phyloP scores from a whole-genome alignment of 2,113 vertebrate species.

The Scytalopus superciliaris region DNA sequence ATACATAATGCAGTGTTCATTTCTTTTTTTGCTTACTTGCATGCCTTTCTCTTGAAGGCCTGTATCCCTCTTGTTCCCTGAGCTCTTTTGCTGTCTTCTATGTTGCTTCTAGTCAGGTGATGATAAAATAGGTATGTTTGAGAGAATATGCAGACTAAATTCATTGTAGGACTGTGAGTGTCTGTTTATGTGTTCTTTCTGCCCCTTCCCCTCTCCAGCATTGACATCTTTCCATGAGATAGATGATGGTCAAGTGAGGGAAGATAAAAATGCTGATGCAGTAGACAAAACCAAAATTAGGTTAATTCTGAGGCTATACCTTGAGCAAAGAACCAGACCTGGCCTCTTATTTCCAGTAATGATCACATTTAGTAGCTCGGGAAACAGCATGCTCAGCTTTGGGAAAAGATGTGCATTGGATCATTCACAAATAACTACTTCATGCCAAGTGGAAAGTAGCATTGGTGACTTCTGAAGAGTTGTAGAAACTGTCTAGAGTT shows the following conservation, averaged over 20 bases:
- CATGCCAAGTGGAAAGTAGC: fast-evolving
- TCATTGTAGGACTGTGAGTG: neutral
- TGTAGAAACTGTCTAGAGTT: neutral
- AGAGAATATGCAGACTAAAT: neutral
- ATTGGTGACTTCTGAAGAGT: neutral
- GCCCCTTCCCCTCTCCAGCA: neutral
- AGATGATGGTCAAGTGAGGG: neutral
- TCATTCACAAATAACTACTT: neutral
- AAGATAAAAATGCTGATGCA: neutral
- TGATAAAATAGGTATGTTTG: neutral
- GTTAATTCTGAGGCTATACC: neutral
- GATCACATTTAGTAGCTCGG: neutral
- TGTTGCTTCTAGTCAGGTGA: neutral
- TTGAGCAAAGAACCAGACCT: neutral
- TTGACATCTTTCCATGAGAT: neutral
- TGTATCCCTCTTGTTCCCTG: neutral
- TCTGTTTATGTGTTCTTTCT: neutral
- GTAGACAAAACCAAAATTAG: neutral
- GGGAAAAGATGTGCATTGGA: neutral
- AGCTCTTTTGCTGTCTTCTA: neutral
- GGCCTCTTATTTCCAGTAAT: neutral
- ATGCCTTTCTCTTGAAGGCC: neutral
- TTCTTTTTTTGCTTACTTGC: neutral
- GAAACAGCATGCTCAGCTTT: neutral
- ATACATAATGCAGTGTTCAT: fast-evolving